Percentiles rank a stretch among this genome's conserved stretches.
Evolutionary conservation across 2,797 vertebrate genomes (phyloP).

Genomic region (Amniataba percoides): DNA sequence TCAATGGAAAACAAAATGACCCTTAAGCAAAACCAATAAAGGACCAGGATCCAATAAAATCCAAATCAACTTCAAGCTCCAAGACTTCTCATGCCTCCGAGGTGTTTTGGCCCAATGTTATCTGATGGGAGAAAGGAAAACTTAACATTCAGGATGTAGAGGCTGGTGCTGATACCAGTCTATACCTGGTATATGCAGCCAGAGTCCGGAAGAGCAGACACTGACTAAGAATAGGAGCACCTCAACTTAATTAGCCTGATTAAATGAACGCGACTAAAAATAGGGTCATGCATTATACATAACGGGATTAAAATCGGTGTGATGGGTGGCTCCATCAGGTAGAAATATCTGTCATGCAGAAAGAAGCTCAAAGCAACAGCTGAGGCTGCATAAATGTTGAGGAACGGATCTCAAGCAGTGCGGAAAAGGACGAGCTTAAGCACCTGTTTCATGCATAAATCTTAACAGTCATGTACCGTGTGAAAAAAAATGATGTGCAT

Average conservation of each 20-base stretch:
- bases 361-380: conserved; percentile 27
- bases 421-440: conserved; percentile 24
- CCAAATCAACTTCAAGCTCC: conserved; percentile 55
- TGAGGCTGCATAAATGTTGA: conserved; percentile 7
- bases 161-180: background rate
- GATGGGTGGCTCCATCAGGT: conserved; percentile 35
- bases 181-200: conserved; percentile 20
- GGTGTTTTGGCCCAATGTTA: conserved; percentile 33
- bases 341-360: conserved; percentile 29
- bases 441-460: conserved; percentile 29
- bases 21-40: conserved; percentile 56
- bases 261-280: conserved; percentile 68
- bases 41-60: conserved; percentile 47
- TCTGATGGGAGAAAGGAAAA: conserved; percentile 21
- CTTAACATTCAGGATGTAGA: conserved; percentile 4
- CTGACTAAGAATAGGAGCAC: conserved; percentile 54
- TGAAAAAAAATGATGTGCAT: conserved; percentile 4
- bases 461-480: background rate
- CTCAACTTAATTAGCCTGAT: conserved; percentile 65
- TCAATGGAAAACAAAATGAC: conserved; percentile 52
- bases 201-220: conserved; percentile 33
- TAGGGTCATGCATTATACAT: conserved; percentile 64
- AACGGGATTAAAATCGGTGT: conserved; percentile 43
- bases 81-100: conserved; percentile 40
- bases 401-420: background rate